These are phyloP conservation scores for Sylvilagus floridanus DNA, from an alignment of 2,797 vertebrate species.

Conservation along the genomic window DNA sequence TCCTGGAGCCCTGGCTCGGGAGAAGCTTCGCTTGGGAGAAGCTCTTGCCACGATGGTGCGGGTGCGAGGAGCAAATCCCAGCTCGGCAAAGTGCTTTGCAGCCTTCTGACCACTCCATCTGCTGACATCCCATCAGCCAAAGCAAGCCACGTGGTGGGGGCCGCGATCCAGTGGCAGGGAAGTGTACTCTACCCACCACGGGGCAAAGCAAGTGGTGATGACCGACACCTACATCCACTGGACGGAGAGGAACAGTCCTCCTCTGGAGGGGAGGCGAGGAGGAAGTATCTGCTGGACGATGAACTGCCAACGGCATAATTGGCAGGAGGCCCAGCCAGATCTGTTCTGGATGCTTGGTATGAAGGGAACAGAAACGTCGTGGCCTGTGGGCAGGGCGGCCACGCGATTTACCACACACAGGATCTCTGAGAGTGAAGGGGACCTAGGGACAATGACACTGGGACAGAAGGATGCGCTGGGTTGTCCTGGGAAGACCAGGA, in stretches of 20 bases:
- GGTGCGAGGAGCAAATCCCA: background rate
- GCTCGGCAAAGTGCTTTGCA: background rate
- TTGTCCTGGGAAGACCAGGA: background rate
- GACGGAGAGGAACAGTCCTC: background rate
- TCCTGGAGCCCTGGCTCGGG: background rate
- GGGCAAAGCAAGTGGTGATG: no score
- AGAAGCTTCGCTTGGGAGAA: background rate
- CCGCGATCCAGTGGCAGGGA: background rate
- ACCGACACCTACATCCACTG: background rate
- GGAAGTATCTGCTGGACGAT: background rate
- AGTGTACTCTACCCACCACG: rapidly evolving
- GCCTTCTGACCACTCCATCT: background rate
- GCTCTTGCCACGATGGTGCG: rapidly evolving
- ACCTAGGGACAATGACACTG: no score
- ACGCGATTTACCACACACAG: background rate
- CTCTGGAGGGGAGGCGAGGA: no score
- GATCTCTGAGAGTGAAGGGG: background rate
- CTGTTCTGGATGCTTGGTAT: background rate
- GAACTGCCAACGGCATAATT: rapidly evolving
- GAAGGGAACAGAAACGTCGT: background rate
- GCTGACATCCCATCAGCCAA: background rate
- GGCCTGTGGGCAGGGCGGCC: no score
- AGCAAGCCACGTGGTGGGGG: background rate
- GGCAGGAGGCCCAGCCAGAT: background rate
- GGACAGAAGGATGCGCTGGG: background rate